Base-by-base conservation (phyloP, 2,888 invertebrate genomes). In the Euphydryas editha region DNA sequence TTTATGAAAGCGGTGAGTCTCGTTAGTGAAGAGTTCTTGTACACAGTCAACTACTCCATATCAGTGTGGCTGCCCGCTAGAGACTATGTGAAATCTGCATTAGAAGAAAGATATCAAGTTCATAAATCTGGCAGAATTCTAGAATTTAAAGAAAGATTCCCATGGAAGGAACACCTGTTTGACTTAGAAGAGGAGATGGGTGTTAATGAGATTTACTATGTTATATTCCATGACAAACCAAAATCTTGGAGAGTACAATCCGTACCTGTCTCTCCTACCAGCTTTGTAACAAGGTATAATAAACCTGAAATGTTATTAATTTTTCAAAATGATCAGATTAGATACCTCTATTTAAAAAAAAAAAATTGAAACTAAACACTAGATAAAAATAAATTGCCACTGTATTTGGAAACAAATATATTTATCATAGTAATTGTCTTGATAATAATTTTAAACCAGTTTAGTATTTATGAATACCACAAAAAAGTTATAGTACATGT, bases 151-250 rank as follows among this genome's bases (percentile, higher is more conserved):
- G 94, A 94, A 62, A 90, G 95, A 4, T 95, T 96, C 77, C 98
- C 99, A 0, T 99, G 99, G 99, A 97, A 97, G 80, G 96, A 97
- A 63, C 99, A 99, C 85, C 91, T 99, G 57, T 95, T 95, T 77
- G 94, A 94, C 54, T 81, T 99, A 62, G 99, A 99, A 90, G 93
- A 94, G 65, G 96, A 96, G 79, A 82, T 95, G 76, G 91, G 92
- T 0, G 85, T 97, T 7, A 94, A 95, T 6, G 81, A 93, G 51
- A 93, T 96, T 1, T 96, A 97, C 80, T 96, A 95, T 89, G 94
- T 95, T 0, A 81, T 98, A 49, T 98, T 96, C 80, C 82, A 93
- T 58, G 96, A 96, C 78, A 88, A 91, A 0, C 49, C 49, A 2
- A 51, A 51, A 15, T 93, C 93, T 0, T 99, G 97, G 97, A 93